These are phyloP conservation scores for Watsonalla cultraria DNA, from an alignment of 2,888 invertebrate genomes.

Conservation along the genomic window DNA sequence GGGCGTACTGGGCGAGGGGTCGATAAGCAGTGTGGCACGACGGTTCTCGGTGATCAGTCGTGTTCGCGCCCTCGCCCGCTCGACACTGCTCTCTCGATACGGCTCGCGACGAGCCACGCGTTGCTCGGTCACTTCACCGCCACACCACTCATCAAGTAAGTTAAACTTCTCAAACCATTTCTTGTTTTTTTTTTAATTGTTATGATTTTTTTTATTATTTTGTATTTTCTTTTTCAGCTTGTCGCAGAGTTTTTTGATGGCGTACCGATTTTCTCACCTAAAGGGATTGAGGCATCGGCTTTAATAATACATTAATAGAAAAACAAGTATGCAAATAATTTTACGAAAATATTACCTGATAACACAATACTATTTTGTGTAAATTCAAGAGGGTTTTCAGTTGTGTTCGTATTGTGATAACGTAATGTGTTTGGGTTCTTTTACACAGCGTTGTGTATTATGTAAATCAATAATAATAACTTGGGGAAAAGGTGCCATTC, in stretches of 20 bases:
- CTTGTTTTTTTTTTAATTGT: neutral
- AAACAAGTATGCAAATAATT: neutral
- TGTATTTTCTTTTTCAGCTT: neutral
- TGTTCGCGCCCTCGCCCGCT: slow-evolving; percentile 15
- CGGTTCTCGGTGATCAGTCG: slow-evolving; percentile 40
- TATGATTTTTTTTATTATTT: neutral
- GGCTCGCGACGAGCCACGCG: slow-evolving; percentile 21
- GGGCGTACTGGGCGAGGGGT: slow-evolving; percentile 54
- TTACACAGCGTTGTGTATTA: too few species aligned
- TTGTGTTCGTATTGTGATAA: too few species aligned
- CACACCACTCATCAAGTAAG: neutral
- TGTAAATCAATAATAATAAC: too few species aligned
- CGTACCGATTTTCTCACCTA: neutral
- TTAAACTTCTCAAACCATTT: neutral
- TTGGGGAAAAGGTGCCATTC: too few species aligned
- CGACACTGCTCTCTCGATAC: slow-evolving; percentile 20
- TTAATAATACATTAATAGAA: neutral
- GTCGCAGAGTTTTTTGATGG: neutral
- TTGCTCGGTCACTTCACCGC: slow-evolving; percentile 12
- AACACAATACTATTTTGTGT: too few species aligned
- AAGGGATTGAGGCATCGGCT: neutral
- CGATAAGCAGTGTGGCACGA: slow-evolving; percentile 65
- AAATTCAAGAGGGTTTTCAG: too few species aligned
- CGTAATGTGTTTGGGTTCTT: too few species aligned
- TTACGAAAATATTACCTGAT: too few species aligned